A percentile compares a stretch with the other conserved stretches of the same genome.
Evolutionary conservation across 1,140 invertebrate genomes (phyloP).

Genomic region (Papilio glaucus): DNA sequence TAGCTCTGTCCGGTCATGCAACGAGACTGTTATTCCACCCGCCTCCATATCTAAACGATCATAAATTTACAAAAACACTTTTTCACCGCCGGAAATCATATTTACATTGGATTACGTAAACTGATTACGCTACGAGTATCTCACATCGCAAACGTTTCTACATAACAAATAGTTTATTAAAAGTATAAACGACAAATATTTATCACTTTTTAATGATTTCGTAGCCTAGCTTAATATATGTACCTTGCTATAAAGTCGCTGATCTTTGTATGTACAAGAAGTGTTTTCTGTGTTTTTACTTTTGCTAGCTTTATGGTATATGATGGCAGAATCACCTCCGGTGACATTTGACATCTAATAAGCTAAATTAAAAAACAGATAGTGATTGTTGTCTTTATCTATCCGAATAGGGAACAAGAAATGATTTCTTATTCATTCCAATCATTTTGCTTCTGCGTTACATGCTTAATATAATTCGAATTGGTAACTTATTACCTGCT

Average conservation of each 20-base stretch:
- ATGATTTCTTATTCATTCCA: conserved; percentile 12
- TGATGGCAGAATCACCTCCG: too few relatives aligned
- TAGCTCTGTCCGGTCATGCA: conserved; percentile 47
- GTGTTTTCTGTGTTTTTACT: too few relatives aligned
- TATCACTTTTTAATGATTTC: not conserved
- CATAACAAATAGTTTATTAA: not conserved
- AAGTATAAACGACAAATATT: not conserved
- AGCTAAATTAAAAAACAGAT: too few relatives aligned
- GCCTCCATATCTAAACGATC: conserved; percentile 21
- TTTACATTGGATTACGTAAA: conserved; percentile 9
- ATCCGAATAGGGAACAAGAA: too few relatives aligned
- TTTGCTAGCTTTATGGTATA: too few relatives aligned
- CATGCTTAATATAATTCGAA: conserved; percentile 3
- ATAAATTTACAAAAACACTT: conserved; percentile 27
- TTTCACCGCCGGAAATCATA: conserved; percentile 12
- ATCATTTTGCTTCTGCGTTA: not conserved
- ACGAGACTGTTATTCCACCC: conserved; percentile 25
- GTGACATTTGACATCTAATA: too few relatives aligned
- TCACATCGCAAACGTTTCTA: not conserved
- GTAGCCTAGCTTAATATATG: not conserved
- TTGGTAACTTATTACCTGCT: conserved; percentile 13
- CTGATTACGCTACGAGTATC: not conserved
- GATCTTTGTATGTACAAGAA: too few relatives aligned
- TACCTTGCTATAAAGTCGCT: too few relatives aligned
- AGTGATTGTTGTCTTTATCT: too few relatives aligned